Base-by-base conservation (phyloP, 1,140 invertebrate species). In the Propsilocerus akamusi region DNA sequence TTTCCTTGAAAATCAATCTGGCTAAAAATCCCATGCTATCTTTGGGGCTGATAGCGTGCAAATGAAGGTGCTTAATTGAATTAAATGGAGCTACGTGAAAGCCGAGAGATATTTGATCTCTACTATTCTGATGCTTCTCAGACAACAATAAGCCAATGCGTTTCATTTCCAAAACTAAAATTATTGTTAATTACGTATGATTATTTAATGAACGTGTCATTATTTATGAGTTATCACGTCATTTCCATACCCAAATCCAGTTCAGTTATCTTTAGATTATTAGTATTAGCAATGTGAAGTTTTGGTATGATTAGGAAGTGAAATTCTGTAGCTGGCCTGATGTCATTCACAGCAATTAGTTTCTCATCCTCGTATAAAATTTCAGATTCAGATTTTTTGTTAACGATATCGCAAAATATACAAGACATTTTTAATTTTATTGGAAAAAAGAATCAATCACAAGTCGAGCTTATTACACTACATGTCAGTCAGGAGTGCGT, bases 61-160 rank as follows among this genome's bases (percentile, higher is more conserved):
- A 67, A 67, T 95, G 90, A 3, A 95, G 68, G 68, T 96, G 91
- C 47, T 68, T 63, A 0, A 96, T 74, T 6, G 78, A 79, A 47
- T 82, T 80, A 63, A 93, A 94, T 1, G 91, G 91, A 20, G 91
- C 88, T 81, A 86, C 86, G 60, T 95, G 90, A 63, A 92, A 95
- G 1, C 91, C 91, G 46, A 85, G 75, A 34, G 83, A 73, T 4
- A 69, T 69, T 57, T 80, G 75, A 4, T 65, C 58, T 3, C 70
- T 48, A 50, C 74, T 59, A 12, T 76, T 62, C 5, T 41, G 34
- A 25, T 64, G 67, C 52, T 76, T 65, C 25, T 75, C n/a, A n/a
- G n/a, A n/a, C 67, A 47, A 63, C 55, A 5, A 77, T 53, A 23
- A 78, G 30, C 12, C 51, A 22, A 26, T 50, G 54, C 26, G 59